A percentile compares a stretch with the other conserved stretches of the same genome.
These are phyloP conservation scores for Nymphalis polychloros DNA, from an alignment of 2,888 invertebrate species.

Conservation along the genomic window DNA sequence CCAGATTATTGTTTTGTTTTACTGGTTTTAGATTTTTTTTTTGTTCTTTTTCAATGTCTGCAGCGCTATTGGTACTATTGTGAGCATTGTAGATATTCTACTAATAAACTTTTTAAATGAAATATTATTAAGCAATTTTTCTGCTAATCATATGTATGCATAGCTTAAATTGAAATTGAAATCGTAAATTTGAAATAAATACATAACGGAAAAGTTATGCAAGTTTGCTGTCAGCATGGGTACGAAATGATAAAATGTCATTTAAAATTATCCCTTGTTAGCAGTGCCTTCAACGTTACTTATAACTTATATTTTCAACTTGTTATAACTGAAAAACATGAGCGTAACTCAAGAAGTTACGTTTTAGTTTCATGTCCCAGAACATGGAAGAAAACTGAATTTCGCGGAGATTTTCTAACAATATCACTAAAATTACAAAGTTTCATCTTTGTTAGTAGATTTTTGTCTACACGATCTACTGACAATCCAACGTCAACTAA, in stretches of 20 bases:
- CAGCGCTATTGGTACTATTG: conserved; percentile 19
- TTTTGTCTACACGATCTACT: conserved; percentile 26
- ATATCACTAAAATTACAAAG: conserved; percentile 28
- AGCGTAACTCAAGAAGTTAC: conserved; percentile 31
- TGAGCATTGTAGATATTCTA: background rate
- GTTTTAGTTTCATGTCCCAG: conserved; percentile 25
- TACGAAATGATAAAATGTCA: conserved; percentile 1
- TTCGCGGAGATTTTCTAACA: conserved; percentile 23
- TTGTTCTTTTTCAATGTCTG: conserved; percentile 31
- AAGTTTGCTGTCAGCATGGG: conserved; percentile 3
- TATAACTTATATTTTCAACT: conserved; percentile 30
- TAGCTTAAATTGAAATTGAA: background rate
- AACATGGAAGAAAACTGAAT: conserved; percentile 26
- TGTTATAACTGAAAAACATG: conserved; percentile 34
- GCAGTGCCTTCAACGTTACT: conserved; percentile 29
- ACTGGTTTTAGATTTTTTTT: conserved; percentile 52
- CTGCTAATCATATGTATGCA: background rate
- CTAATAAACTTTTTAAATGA: background rate
- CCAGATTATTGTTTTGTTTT: conserved; percentile 66
- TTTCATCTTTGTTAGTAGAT: conserved; percentile 28
- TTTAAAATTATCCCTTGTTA: conserved; percentile 25
- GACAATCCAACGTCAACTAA: conserved; percentile 38
- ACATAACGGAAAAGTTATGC: background rate
- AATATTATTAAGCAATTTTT: too few relatives aligned
- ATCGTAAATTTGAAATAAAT: background rate